Conservation (phyloP, 1,140 invertebrate species). For the Hylaeus anthracinus region DNA sequence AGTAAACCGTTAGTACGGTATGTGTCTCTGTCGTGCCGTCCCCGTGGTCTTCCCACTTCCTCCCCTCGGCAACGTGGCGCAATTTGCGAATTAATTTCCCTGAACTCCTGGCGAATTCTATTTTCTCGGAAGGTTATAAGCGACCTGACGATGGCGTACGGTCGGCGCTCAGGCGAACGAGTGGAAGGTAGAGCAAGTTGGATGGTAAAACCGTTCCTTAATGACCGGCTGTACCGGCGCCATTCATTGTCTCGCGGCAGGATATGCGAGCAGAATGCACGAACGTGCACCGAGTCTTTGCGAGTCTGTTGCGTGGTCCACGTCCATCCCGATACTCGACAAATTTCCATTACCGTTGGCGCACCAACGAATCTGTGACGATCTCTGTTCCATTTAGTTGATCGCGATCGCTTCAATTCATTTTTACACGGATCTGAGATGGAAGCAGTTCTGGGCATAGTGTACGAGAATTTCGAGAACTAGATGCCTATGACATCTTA, state of each 20-base stretch:
- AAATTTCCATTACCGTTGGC: neutral
- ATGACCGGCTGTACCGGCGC: conserved; percentile 17
- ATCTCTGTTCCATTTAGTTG: no score
- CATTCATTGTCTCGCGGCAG: conserved; percentile 41
- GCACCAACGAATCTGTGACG: no score
- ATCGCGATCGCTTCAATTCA: no score
- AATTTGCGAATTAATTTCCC: conserved; percentile 57
- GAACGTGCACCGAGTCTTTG: neutral
- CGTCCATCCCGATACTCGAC: no score
- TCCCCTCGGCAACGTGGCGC: neutral
- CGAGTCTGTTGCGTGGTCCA: conserved; percentile 26
- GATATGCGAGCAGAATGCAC: neutral
- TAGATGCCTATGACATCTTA: no score
- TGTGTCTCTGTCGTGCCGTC: conserved; percentile 2
- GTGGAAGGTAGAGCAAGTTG: neutral
- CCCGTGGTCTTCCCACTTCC: neutral
- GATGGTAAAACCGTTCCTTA: conserved; percentile 36
- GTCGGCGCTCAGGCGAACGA: neutral
- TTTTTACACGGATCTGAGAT: no score
- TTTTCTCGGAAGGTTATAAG: conserved; percentile 35
- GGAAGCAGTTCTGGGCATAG: no score
- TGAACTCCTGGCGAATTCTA: conserved; percentile 36
- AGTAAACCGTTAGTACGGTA: conserved; percentile 56
- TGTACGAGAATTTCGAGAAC: no score
- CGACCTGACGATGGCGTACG: neutral